These are phyloP conservation scores for Trypoxylus dichotomus DNA, from an alignment of 1,140 invertebrate species.

Conservation along the genomic window DNA sequence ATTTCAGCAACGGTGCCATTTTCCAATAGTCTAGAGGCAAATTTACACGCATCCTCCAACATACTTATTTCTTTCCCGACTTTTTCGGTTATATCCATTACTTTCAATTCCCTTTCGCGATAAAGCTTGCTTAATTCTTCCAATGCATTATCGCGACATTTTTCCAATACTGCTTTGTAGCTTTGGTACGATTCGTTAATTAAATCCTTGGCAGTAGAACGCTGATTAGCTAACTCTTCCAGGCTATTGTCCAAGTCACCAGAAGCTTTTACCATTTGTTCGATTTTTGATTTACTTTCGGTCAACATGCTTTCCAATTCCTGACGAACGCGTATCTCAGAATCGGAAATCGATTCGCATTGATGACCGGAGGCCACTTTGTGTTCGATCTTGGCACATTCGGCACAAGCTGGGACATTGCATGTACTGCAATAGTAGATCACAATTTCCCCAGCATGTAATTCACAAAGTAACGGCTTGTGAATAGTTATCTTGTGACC, in stretches of 20 bases:
- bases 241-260: slow-evolving; percentile 73
- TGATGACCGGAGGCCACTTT: slow-evolving; percentile 74
- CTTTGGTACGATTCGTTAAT: slow-evolving; percentile 84
- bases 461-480: slow-evolving; percentile 78
- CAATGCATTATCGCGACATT: slow-evolving; percentile 72
- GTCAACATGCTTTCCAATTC: slow-evolving; percentile 72
- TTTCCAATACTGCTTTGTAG: slow-evolving; percentile 81
- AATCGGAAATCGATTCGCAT: slow-evolving; percentile 74
- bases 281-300: slow-evolving; percentile 72
- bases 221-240: slow-evolving; percentile 82
- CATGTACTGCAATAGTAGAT: slow-evolving; percentile 83
- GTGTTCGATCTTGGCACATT: slow-evolving; percentile 78
- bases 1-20: slow-evolving; percentile 83
- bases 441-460: slow-evolving; percentile 75
- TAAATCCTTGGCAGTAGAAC: slow-evolving; percentile 80
- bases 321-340: slow-evolving; percentile 71
- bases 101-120: slow-evolving; percentile 79
- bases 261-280: slow-evolving; percentile 74
- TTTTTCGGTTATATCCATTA: slow-evolving; percentile 69
- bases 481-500: slow-evolving; percentile 75
- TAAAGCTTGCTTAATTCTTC: slow-evolving; percentile 79
- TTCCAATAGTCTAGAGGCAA: slow-evolving; percentile 75
- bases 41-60: slow-evolving; percentile 81
- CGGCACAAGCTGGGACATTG: slow-evolving; percentile 79
- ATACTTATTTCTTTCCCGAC: slow-evolving; percentile 61